Evolutionary conservation across 2,888 invertebrate species (phyloP).

Genomic region (Limenitis camilla): DNA sequence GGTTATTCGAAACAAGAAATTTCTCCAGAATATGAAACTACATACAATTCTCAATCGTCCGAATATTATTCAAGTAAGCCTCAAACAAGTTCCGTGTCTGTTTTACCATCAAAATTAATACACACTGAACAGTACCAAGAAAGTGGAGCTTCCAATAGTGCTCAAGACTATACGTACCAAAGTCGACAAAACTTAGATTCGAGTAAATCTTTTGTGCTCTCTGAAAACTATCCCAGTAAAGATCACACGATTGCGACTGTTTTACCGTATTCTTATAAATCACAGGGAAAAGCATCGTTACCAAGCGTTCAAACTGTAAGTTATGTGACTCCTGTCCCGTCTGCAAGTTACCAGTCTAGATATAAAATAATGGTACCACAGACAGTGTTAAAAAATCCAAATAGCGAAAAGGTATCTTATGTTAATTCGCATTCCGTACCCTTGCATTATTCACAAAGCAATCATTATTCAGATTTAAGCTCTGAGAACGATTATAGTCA

Average conservation of each 20-base stretch:
- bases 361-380: constrained; percentile 66
- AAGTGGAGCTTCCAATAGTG: constrained; percentile 33
- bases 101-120: constrained; percentile 37
- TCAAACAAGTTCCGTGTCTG: constrained; percentile 40
- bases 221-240: constrained; percentile 75
- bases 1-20: constrained; percentile 21
- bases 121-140: constrained; percentile 38
- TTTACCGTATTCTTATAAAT: constrained; percentile 49
- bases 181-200: constrained; percentile 39
- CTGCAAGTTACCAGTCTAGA: constrained; percentile 54
- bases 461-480: constrained; percentile 36
- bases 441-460: constrained; percentile 39
- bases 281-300: constrained; percentile 33
- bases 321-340: constrained; percentile 62
- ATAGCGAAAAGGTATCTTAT: constrained; percentile 55
- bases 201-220: constrained; percentile 48
- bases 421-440: constrained; percentile 56
- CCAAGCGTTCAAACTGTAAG: constrained; percentile 52
- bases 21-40: constrained; percentile 31
- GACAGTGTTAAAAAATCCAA: constrained; percentile 47
- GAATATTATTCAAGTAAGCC: constrained; percentile 39
- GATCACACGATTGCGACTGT: constrained; percentile 75
- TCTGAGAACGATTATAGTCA: constrained; percentile 52
- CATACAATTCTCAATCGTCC: constrained; percentile 24
- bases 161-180: constrained; percentile 49